Conservation (phyloP, 2,113 vertebrate genomes). For the Porphyrio hochstetteri region DNA sequence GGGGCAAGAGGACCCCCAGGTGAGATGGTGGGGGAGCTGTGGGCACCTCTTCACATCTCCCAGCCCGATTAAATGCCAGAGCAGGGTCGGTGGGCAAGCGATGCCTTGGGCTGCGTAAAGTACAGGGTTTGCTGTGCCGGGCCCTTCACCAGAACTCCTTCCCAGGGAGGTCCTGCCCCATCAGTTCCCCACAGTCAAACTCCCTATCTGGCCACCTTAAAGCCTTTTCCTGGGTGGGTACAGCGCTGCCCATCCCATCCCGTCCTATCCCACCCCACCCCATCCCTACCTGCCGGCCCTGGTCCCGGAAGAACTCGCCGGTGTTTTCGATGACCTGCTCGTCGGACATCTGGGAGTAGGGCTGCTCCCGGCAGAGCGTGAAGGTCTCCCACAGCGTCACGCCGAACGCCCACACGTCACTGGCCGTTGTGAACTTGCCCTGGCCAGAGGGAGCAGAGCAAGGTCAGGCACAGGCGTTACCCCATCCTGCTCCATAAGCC, state of each 20-base stretch:
- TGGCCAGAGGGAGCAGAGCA: conserved; percentile 36
- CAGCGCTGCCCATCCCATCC: accelerated
- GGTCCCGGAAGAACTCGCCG: conserved; percentile 95
- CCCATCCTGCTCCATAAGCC: background rate
- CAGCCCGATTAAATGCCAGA: background rate
- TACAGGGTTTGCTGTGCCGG: accelerated
- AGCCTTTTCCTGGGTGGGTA: accelerated
- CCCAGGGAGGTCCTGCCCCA: background rate
- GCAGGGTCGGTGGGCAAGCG: background rate
- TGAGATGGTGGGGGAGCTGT: background rate
- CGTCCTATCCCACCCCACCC: background rate
- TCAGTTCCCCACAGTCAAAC: background rate
- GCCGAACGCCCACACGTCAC: conserved; percentile 93
- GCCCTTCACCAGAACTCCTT: background rate
- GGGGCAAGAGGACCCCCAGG: background rate
- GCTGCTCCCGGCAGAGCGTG: conserved; percentile 93
- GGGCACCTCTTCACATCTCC: background rate
- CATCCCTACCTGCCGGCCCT: conserved; percentile 85
- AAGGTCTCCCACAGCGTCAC: conserved; percentile 96
- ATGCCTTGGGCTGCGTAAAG: background rate
- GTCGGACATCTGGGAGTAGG: conserved; percentile 91
- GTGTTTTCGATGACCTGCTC: conserved; percentile 98
- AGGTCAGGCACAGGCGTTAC: background rate
- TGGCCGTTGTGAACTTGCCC: conserved; percentile 98
- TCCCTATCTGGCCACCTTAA: background rate